Conservation (phyloP, 2,797 vertebrate species). For the Heterohyrax brucei region DNA sequence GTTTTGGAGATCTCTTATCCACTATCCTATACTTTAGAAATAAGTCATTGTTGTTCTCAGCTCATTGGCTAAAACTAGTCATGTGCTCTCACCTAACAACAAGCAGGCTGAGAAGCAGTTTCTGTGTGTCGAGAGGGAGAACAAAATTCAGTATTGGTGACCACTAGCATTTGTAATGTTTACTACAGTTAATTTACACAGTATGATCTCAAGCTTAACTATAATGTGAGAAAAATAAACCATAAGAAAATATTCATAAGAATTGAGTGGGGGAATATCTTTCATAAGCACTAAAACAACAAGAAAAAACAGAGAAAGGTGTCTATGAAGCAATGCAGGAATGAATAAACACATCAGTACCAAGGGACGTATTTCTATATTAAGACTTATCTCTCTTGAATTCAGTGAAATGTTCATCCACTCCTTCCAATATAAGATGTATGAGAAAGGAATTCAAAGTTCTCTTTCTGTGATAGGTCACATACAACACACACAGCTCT, state of each 20-base stretch:
- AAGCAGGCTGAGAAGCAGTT: conserved; percentile 19
- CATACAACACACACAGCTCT: not conserved
- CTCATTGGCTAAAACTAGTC: conserved; percentile 11
- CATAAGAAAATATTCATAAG: conserved; percentile 45
- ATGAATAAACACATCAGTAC: no score
- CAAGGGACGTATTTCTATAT: not conserved
- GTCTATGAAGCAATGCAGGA: conserved; percentile 34
- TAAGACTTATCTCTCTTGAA: not conserved
- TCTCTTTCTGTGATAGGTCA: not conserved
- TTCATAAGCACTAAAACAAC: not conserved
- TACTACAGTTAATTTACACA: not conserved
- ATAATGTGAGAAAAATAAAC: conserved; percentile 31
- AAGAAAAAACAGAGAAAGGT: not conserved
- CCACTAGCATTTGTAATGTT: not conserved
- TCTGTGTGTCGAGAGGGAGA: not conserved
- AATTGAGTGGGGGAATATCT: conserved; percentile 50
- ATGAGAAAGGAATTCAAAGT: not conserved
- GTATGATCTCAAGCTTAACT: not conserved
- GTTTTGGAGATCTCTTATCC: conserved; percentile 4
- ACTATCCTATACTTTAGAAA: conserved; percentile 32
- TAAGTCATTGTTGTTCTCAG: not conserved
- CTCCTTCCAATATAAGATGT: not conserved
- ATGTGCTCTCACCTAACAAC: conserved; percentile 1
- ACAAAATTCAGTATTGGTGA: not conserved
- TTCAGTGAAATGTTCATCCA: not conserved